These are phyloP conservation scores for Napeogenes inachia DNA, from an alignment of 2,888 invertebrate species.

Conservation along the genomic window DNA sequence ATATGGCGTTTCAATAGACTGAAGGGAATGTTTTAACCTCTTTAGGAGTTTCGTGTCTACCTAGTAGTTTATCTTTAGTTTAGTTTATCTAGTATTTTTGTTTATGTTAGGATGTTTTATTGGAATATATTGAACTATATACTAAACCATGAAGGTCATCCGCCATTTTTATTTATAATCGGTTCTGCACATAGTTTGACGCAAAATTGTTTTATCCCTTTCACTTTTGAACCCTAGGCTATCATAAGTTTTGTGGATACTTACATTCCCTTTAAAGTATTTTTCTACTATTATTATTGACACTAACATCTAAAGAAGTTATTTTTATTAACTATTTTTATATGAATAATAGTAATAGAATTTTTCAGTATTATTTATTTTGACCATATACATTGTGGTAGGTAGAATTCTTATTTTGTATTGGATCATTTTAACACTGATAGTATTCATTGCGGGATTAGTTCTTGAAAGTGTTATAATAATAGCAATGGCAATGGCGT, in stretches of 20 bases:
- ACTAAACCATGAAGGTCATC: conserved; percentile 8
- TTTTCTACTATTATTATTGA: too few species aligned
- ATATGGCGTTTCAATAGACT: too few species aligned
- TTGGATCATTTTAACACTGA: background rate
- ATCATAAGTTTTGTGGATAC: background rate
- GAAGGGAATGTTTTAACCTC: too few species aligned
- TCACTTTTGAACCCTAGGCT: conserved; percentile 7
- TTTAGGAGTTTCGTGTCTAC: too few species aligned
- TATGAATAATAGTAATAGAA: background rate
- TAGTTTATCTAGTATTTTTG: too few species aligned
- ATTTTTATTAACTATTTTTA: background rate
- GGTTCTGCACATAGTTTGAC: conserved; percentile 10
- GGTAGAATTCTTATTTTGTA: background rate
- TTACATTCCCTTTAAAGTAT: too few species aligned
- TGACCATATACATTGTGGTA: background rate
- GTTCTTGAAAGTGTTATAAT: background rate
- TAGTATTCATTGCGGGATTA: conserved; percentile 1
- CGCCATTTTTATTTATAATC: conserved; percentile 32
- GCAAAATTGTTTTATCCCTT: conserved; percentile 18
- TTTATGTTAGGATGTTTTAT: background rate
- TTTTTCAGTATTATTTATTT: background rate
- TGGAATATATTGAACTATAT: background rate
- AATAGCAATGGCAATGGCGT: background rate
- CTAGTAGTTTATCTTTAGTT: too few species aligned
- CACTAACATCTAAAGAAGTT: too few species aligned